These are phyloP conservation scores for Pipistrellus kuhlii DNA, from an alignment of 2,797 vertebrate genomes.

Conservation along the genomic window DNA sequence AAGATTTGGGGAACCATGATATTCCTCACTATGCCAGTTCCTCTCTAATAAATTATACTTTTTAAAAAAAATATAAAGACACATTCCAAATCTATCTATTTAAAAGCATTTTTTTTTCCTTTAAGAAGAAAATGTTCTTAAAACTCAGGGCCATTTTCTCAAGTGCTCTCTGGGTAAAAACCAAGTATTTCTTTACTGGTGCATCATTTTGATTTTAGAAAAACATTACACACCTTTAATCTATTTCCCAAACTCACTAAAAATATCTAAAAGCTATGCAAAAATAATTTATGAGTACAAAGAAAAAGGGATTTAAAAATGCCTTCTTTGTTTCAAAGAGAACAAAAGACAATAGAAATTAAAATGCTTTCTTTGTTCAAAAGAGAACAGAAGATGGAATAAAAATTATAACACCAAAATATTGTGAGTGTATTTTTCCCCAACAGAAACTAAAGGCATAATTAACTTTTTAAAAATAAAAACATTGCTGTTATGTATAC, in stretches of 20 bases:
- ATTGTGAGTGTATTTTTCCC: not conserved
- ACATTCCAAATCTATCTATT: not conserved
- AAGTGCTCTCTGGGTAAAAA: not conserved
- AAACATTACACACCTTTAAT: not conserved
- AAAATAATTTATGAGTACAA: slow-evolving; percentile 15
- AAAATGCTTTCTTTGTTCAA: not conserved
- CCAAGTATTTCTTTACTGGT: not conserved
- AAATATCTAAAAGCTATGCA: not conserved
- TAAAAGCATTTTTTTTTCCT: not conserved
- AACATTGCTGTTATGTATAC: not conserved
- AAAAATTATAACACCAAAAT: not conserved
- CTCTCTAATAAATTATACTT: not conserved
- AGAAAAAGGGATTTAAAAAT: slow-evolving; percentile 52
- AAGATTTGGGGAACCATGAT: not conserved
- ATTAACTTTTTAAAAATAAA: slow-evolving; percentile 9
- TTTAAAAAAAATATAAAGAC: not conserved
- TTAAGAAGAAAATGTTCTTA: slow-evolving; percentile 41
- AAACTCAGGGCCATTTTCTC: slow-evolving; percentile 16
- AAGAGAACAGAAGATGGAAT: not conserved
- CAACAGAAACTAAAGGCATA: slow-evolving; percentile 40
- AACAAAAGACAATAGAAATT: slow-evolving; percentile 33
- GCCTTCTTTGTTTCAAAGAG: not conserved
- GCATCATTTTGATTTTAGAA: slow-evolving; percentile 54
- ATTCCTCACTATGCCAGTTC: not conserved
- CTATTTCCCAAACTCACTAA: not conserved